Base-by-base conservation (phyloP, 2,113 vertebrate genomes). In the Geococcyx californianus region DNA sequence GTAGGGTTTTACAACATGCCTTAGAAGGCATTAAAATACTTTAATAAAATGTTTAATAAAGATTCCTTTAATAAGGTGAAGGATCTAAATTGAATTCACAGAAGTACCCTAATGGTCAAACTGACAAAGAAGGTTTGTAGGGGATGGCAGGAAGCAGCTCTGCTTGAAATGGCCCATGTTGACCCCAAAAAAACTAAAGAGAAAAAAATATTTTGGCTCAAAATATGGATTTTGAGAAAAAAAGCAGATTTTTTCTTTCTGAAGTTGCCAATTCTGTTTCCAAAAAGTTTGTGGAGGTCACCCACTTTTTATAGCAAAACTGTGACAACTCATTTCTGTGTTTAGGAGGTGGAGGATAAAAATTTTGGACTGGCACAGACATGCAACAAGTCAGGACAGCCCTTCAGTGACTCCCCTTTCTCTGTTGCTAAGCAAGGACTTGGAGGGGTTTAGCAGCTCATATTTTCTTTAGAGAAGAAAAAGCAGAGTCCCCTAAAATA, bases 41-140 rank as follows among this genome's bases (percentile, higher is more conserved):
- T 91, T 60, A 60, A 92, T 91, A 94, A 81, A 94, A 75, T 7
- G 40, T 88, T 94, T 83, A 62, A 85, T 96, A 72, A 88, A 66
- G 75, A 93, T 66, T 24, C 42, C 21, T 69, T 72, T 86, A 77
- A 77, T 74, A 87, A 91, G 52, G 67, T 52, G 66, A 81, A 84
- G 38, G 59, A 38, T 76, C 55, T 47, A 90, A 90, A 80, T 28
- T 66, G 72, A 69, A 87, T 79, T 88, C 2, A 5, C 11, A 24
- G 58, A 72, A 84, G 69, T 31, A 51, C 16, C 28, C 11, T 38
- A 26, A 83, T 23, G 74, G 54, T 64, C 69, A 34, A n/a, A 40
- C 31, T 18, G 42, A 64, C 13, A 23, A 64, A 60, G 62, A 51
- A 78, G 34, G n/a, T 60, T 68, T 25, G 10, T 6, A 25, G 44